Evolutionary conservation across 2,888 invertebrate genomes (phyloP).

Genomic region (Lamproptera curius): DNA sequence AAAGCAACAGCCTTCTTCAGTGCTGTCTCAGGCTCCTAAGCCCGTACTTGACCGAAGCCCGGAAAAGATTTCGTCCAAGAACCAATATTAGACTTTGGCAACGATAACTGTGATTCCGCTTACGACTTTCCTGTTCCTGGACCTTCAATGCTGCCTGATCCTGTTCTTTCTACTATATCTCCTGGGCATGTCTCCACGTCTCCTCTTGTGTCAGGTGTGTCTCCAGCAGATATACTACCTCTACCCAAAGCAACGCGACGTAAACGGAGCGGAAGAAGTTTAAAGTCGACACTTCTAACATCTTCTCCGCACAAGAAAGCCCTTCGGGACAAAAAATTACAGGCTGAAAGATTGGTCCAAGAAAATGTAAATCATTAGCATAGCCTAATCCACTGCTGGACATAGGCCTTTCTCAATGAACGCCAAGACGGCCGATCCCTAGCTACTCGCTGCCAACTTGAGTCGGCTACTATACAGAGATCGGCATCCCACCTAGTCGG

Average conservation of each 20-base stretch:
- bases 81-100: slow-evolving; percentile 9
- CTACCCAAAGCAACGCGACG: slow-evolving; percentile 15
- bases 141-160: slow-evolving; percentile 16
- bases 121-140: slow-evolving; percentile 14
- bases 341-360: slow-evolving; percentile 15
- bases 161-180: slow-evolving; percentile 6
- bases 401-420: too few species aligned
- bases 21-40: slow-evolving; percentile 7
- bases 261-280: slow-evolving; percentile 15
- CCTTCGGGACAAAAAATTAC: slow-evolving; percentile 17
- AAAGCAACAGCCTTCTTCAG: slow-evolving; percentile 11
- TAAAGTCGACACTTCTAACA: slow-evolving; percentile 15
- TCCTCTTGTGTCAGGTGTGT: slow-evolving; percentile 12
- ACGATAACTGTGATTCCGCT: slow-evolving; percentile 7
- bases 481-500: too few species aligned
- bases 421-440: too few species aligned
- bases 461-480: too few species aligned
- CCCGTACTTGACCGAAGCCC: slow-evolving; percentile 9
- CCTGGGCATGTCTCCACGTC: slow-evolving; percentile 14
- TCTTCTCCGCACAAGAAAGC: slow-evolving; percentile 10
- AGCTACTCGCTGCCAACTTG: too few species aligned
- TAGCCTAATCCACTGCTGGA: too few species aligned
- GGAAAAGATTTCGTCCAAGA: slow-evolving; percentile 11
- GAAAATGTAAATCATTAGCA: slow-evolving; percentile 14
- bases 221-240: slow-evolving; percentile 16